A percentile compares a stretch with the other conserved stretches of the same genome.
These are phyloP conservation scores for Drosophila fulvimacula DNA, from an alignment of 2,888 invertebrate species.

Conservation along the genomic window DNA sequence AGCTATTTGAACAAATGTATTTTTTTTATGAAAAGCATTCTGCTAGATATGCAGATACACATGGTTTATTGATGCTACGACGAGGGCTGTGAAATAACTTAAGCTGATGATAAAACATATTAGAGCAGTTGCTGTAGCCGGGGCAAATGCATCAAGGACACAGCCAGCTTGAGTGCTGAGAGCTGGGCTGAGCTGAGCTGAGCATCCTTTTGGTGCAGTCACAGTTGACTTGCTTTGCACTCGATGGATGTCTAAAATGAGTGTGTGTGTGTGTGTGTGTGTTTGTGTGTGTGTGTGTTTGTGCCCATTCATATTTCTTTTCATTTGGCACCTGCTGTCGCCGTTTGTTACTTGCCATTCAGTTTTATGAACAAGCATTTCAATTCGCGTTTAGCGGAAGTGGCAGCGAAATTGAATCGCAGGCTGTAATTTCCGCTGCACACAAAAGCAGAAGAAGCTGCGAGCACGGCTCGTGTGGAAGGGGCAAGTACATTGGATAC, in stretches of 20 bases:
- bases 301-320: conserved; percentile 52
- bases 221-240: conserved; percentile 65
- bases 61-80: conserved; percentile 23
- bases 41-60: background rate
- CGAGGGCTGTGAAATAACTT: conserved; percentile 21
- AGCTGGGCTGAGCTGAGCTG: conserved; percentile 26
- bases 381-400: conserved; percentile 73
- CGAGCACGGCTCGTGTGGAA: background rate
- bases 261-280: conserved; percentile 15
- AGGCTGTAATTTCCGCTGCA: conserved; percentile 78
- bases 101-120: conserved; percentile 26
- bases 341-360: conserved; percentile 51
- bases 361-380: conserved; percentile 66
- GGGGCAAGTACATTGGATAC: conserved; percentile 4
- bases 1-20: background rate
- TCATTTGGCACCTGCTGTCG: conserved; percentile 58
- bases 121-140: conserved; percentile 1
- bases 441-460: conserved; percentile 50
- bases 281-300: conserved; percentile 15
- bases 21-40: background rate
- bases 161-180: conserved; percentile 14
- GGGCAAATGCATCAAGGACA: conserved; percentile 39
- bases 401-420: conserved; percentile 78
- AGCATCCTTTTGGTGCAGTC: conserved; percentile 50
- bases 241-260: conserved; percentile 44